A percentile compares a stretch with the other conserved stretches of the same genome.
Conservation (phyloP, 2,113 vertebrate genomes). For the Eudorcas thomsonii region DNA sequence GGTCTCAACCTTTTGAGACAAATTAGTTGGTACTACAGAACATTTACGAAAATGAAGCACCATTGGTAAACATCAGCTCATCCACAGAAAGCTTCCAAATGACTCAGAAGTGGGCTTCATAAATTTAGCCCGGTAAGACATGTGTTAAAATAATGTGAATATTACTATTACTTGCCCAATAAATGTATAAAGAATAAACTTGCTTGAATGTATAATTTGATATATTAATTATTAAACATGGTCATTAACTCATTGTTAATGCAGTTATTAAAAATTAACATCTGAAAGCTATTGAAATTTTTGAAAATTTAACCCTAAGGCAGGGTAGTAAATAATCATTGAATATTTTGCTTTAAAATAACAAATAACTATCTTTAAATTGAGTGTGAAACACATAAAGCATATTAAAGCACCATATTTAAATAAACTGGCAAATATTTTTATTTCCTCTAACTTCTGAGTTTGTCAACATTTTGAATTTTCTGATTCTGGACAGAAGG, state of each 20-base stretch:
- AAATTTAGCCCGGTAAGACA: slow-evolving; percentile 47
- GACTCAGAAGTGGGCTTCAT: slow-evolving; percentile 46
- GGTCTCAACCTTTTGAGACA: neutral
- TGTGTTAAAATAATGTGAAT: slow-evolving; percentile 56
- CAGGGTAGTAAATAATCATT: neutral
- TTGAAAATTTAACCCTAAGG: slow-evolving; percentile 47
- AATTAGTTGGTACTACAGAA: slow-evolving; percentile 36
- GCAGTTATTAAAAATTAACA: slow-evolving; percentile 52
- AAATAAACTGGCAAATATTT: neutral
- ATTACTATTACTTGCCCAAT: slow-evolving; percentile 49
- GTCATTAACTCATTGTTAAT: slow-evolving; percentile 21
- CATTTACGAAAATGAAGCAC: slow-evolving; percentile 56
- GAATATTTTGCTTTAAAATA: slow-evolving; percentile 8
- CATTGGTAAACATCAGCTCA: neutral
- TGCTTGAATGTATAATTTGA: slow-evolving; percentile 30
- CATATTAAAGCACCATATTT: neutral
- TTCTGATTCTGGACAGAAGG: neutral
- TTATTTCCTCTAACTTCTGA: neutral
- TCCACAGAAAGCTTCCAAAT: slow-evolving; percentile 30
- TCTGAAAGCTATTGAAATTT: neutral
- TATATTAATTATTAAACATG: slow-evolving; percentile 60
- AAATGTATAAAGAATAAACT: slow-evolving; percentile 58
- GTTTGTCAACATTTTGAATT: neutral
- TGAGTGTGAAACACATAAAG: neutral
- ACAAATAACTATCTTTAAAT: neutral